Evolutionary conservation across 1,140 invertebrate genomes (phyloP).

Genomic region (Cylas formicarius): DNA sequence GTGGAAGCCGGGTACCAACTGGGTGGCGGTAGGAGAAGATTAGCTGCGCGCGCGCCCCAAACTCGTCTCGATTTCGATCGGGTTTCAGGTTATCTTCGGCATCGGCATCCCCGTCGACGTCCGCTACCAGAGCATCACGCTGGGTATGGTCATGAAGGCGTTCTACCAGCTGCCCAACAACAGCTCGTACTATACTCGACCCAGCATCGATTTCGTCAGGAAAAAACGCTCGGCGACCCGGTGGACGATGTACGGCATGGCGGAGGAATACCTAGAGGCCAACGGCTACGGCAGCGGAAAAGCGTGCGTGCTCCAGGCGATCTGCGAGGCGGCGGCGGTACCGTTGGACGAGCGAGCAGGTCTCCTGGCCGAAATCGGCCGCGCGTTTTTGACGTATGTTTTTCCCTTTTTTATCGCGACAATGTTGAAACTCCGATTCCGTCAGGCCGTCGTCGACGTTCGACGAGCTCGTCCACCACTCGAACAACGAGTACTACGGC

Average conservation of each 20-base stretch:
- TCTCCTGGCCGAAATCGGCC: slow-evolving; percentile 48
- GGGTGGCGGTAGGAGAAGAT: slow-evolving; percentile 31
- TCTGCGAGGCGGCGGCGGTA: slow-evolving; percentile 42
- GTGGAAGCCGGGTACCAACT: slow-evolving; percentile 34
- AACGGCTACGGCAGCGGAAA: slow-evolving; percentile 35
- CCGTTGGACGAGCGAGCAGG: slow-evolving; percentile 30
- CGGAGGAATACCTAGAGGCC: slow-evolving; percentile 26
- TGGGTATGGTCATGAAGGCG: slow-evolving; percentile 34
- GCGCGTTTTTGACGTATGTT: slow-evolving; percentile 46
- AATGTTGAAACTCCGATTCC: slow-evolving; percentile 17
- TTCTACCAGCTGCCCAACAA: slow-evolving; percentile 37
- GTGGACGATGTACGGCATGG: slow-evolving; percentile 38
- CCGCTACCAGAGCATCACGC: slow-evolving; percentile 30
- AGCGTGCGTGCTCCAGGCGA: slow-evolving; percentile 47
- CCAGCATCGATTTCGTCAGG: slow-evolving; percentile 24
- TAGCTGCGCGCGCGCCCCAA: neutral
- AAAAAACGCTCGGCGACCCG: slow-evolving; percentile 30
- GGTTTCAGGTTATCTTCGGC: slow-evolving; percentile 33
- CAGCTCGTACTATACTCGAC: slow-evolving; percentile 26
- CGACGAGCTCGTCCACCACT: slow-evolving; percentile 53
- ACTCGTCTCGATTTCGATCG: no score
- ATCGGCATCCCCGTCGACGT: slow-evolving; percentile 34
- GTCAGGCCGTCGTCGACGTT: slow-evolving; percentile 56
- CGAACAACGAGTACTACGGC: slow-evolving; percentile 61
- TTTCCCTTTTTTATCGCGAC: slow-evolving; percentile 7